Evolutionary conservation across 2,797 vertebrate species (phyloP), one percentile per base, ranked within the genome.

Genomic region (Phrynocephalus forsythii): DNA sequence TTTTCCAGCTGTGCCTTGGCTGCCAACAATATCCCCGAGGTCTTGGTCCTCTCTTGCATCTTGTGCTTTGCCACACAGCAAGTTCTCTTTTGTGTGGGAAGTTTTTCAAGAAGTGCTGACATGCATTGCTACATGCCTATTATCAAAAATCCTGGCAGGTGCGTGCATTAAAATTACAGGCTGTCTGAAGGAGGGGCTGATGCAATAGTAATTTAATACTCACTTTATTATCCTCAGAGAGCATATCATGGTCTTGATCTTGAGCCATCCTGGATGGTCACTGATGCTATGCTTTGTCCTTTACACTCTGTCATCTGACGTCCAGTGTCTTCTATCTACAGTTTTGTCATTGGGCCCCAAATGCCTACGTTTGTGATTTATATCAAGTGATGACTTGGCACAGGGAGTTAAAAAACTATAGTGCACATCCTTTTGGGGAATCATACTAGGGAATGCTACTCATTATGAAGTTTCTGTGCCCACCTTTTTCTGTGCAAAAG

Each of bases 81-180:
- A 77, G 83, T 82, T 50, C 75, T 83, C 56, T 76, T 1, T 67
- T 66, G 3, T 3, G 87, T 88, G 87, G 78, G 83, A 69, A 85
- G 87, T 68, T 88, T 88, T 80, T 81, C 63, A 87, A 44, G 5
- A 2, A 13, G 66, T 73, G 88, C 87, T 13, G 88, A 87, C 91
- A 0, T 48, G 78, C 72, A 15, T 3, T 52, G 79, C 88, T 75
- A 0, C 0, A 0, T 63, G 87, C 85, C 72, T 81, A 2, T 88
- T 88, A 88, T 85, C 71, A 0, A 33, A 44, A 0, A 38, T 3
- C 63, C 1, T 1, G 79, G 67, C 0, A 1, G 52, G 81, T 71
- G 81, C 77, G 77, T 28, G 0, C 66, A 73, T 81, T 69, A 10
- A 91, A 80, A 85, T 91, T 86, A 71, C 67, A 82, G 30, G 60